Conservation (phyloP, 2,888 invertebrate species). For the Conistra vaccinii region DNA sequence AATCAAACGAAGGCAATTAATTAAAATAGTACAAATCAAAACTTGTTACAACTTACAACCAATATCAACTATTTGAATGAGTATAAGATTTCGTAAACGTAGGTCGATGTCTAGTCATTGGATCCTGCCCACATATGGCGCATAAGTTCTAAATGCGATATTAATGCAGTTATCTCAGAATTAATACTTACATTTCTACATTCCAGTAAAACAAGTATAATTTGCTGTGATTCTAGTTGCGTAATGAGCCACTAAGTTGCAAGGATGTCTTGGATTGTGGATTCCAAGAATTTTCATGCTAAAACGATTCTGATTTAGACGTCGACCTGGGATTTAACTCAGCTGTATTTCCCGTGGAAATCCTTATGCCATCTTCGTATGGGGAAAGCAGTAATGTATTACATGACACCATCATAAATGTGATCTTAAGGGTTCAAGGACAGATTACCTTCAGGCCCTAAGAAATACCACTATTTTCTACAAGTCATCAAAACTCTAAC, state of each 20-base stretch:
- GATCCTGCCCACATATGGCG: conserved; percentile 59
- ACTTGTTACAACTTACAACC: neutral
- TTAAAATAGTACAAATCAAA: neutral
- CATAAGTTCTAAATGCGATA: conserved; percentile 71
- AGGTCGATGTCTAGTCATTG: conserved; percentile 25
- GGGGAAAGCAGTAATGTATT: neutral
- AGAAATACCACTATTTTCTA: neutral
- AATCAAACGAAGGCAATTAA: no score
- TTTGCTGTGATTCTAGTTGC: conserved; percentile 57
- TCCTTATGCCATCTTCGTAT: no score
- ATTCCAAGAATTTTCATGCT: conserved; percentile 27
- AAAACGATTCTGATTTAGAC: neutral
- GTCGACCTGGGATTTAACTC: neutral
- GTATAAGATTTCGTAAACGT: conserved; percentile 26
- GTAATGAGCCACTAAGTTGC: conserved; percentile 42
- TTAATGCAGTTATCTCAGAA: conserved; percentile 77
- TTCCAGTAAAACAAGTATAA: conserved; percentile 75
- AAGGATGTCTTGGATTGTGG: conserved; percentile 23
- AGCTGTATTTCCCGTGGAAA: neutral
- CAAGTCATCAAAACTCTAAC: neutral
- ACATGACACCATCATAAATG: neutral
- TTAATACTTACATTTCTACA: conserved; percentile 72
- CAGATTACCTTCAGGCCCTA: neutral
- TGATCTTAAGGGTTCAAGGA: no score
- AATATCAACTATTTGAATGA: neutral